Evolutionary conservation across 2,797 vertebrate genomes (phyloP).

Genomic region (Toxotes lorentzi): DNA sequence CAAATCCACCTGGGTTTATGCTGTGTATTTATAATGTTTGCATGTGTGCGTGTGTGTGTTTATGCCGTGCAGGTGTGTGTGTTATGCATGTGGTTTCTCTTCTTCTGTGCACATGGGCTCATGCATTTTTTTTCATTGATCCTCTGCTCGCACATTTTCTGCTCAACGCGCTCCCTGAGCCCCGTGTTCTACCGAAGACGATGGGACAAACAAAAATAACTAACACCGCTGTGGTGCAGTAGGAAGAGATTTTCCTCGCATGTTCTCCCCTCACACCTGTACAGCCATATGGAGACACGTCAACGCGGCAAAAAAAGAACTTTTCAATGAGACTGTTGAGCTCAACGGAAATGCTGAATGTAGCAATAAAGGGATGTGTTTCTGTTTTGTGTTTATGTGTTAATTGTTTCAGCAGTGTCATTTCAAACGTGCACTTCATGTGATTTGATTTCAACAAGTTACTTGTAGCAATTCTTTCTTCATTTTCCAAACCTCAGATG

Average conservation of each 20-base stretch:
- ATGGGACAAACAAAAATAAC: slow-evolving; percentile 74
- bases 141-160: slow-evolving; percentile 54
- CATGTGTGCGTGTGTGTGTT: slow-evolving; percentile 50
- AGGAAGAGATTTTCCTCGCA: slow-evolving; percentile 72
- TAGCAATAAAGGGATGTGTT: slow-evolving; percentile 11
- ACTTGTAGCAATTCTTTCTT: background rate
- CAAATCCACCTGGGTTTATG: slow-evolving; percentile 95
- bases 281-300: slow-evolving; percentile 74
- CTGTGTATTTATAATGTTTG: slow-evolving; percentile 82
- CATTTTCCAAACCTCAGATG: background rate
- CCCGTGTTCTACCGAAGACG: slow-evolving; percentile 62
- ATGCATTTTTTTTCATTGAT: slow-evolving; percentile 67
- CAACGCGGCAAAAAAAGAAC: slow-evolving; percentile 70
- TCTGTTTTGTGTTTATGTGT: background rate
- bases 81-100: slow-evolving; percentile 49
- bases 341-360: slow-evolving; percentile 26
- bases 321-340: slow-evolving; percentile 59
- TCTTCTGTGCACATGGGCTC: slow-evolving; percentile 64
- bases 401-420: background rate
- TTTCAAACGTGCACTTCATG: background rate
- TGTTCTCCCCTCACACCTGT: slow-evolving; percentile 75
- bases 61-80: slow-evolving; percentile 57
- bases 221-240: slow-evolving; percentile 50
- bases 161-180: slow-evolving; percentile 50
- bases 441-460: slow-evolving; percentile 10